Percentiles rank a stretch among this genome's conserved stretches.
Conservation (phyloP, 1,140 invertebrate species). For the Sweltsa coloradensis region DNA sequence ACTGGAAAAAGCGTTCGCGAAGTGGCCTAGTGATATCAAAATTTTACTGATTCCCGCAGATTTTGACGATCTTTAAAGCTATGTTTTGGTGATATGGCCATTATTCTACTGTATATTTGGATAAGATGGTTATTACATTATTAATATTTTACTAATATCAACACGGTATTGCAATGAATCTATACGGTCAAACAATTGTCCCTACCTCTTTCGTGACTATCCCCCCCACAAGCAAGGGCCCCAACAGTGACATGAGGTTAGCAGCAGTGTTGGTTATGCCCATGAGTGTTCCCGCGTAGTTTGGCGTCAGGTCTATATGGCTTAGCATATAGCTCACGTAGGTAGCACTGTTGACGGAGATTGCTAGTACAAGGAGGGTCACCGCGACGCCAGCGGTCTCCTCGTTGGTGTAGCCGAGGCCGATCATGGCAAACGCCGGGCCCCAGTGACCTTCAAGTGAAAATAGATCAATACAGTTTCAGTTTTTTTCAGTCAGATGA, state of each 20-base stretch:
- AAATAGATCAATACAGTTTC: conserved; percentile 13
- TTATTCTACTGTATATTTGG: no score
- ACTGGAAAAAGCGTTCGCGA: no score
- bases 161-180: no score
- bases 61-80: no score
- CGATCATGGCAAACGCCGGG: conserved; percentile 46
- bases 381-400: conserved; percentile 22
- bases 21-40: no score
- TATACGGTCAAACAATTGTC: no score
- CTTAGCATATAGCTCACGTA: conserved; percentile 42
- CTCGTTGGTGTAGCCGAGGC: conserved; percentile 39
- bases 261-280: conserved; percentile 64
- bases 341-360: conserved; percentile 44
- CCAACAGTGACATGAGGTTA: conserved; percentile 58
- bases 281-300: conserved; percentile 56
- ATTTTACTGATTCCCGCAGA: no score
- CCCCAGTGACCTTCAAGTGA: conserved; percentile 32
- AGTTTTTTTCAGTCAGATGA: no score
- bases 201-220: conserved; percentile 22
- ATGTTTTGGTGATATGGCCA: no score
- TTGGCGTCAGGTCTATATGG: conserved; percentile 64
- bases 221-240: conserved; percentile 41
- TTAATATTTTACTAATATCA: no score
- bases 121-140: no score
- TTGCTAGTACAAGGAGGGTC: conserved; percentile 35